Evolutionary conservation across 2,888 invertebrate species (phyloP).

Genomic region (Spilarctia lutea): DNA sequence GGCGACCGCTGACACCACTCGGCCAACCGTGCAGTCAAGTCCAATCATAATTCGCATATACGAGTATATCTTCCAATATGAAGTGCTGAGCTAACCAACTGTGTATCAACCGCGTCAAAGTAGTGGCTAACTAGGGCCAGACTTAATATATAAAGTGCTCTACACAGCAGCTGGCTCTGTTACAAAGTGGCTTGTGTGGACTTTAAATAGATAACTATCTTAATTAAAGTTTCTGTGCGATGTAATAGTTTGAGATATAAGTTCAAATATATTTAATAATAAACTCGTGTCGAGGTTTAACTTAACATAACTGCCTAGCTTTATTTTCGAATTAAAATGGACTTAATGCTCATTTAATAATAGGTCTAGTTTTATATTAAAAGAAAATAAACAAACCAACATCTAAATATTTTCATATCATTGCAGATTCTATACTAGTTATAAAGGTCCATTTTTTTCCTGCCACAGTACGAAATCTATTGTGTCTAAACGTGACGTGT

Average conservation of each 20-base stretch:
- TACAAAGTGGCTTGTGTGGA: conserved; percentile 35
- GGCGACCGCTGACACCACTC: too few species aligned
- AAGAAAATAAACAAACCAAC: neutral
- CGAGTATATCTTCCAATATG: conserved; percentile 18
- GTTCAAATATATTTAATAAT: neutral
- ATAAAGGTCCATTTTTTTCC: neutral
- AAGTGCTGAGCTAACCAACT: conserved; percentile 34
- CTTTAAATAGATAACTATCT: conserved; percentile 12
- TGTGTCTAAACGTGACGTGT: neutral
- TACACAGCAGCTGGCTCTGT: conserved; percentile 37
- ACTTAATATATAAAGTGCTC: conserved; percentile 48
- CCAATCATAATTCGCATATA: neutral
- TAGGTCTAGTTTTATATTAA: neutral
- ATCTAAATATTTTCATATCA: neutral
- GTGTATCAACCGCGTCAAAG: conserved; percentile 31
- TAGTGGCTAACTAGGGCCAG: conserved; percentile 36
- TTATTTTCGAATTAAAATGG: neutral
- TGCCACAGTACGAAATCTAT: neutral
- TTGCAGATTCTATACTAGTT: neutral
- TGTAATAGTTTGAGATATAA: neutral
- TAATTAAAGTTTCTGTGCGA: conserved; percentile 21
- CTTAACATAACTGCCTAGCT: neutral
- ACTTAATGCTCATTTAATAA: neutral
- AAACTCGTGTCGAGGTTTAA: neutral
- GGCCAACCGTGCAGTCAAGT: too few species aligned